These are phyloP conservation scores for Ranitomeya imitator DNA, from an alignment of 2,113 vertebrate species.

Conservation along the genomic window DNA sequence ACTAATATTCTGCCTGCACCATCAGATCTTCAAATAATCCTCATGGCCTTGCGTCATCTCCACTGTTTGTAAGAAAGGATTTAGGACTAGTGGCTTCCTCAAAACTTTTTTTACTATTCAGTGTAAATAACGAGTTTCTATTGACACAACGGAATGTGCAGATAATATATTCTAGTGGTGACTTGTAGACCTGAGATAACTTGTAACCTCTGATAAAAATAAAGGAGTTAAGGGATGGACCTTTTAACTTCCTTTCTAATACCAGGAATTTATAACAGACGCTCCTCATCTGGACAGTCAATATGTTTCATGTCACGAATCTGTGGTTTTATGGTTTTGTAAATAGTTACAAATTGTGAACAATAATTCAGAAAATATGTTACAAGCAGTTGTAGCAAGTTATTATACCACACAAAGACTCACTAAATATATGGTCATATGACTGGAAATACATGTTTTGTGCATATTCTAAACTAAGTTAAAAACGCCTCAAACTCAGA, in stretches of 20 bases:
- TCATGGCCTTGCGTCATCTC: background rate
- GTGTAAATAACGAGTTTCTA: background rate
- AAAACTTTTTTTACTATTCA: background rate
- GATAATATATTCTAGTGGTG: background rate
- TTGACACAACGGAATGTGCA: background rate
- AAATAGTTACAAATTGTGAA: slow-evolving; percentile 16
- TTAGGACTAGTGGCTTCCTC: background rate
- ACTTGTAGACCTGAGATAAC: slow-evolving; percentile 45
- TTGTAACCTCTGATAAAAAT: slow-evolving; percentile 25
- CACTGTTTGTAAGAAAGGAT: background rate
- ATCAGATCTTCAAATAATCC: too few species aligned
- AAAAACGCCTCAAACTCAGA: background rate
- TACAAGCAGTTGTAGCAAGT: background rate
- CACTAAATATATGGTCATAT: background rate
- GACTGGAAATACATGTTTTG: background rate
- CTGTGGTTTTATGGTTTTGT: slow-evolving; percentile 17
- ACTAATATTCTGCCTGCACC: too few species aligned
- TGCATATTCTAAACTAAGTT: background rate
- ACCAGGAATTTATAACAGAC: slow-evolving; percentile 39
- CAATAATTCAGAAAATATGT: background rate
- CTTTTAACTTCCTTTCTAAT: slow-evolving; percentile 46
- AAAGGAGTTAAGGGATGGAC: slow-evolving; percentile 28
- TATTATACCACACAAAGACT: background rate
- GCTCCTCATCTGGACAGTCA: slow-evolving; percentile 30
- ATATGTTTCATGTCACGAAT: slow-evolving; percentile 9